These are phyloP conservation scores for Diplolepis rosae DNA, from an alignment of 2,888 invertebrate genomes.

Conservation along the genomic window DNA sequence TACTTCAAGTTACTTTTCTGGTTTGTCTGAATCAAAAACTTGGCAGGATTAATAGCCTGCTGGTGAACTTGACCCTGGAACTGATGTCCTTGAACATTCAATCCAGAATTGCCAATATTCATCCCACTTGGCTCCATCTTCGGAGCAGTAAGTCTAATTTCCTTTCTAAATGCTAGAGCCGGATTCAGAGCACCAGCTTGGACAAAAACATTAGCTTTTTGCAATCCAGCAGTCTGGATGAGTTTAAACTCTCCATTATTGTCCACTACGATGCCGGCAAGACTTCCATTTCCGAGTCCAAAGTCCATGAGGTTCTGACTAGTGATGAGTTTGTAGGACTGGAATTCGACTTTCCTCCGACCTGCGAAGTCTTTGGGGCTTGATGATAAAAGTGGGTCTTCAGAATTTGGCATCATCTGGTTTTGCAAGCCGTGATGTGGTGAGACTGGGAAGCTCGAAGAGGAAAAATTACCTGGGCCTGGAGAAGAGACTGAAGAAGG, in stretches of 20 bases:
- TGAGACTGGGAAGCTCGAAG: constrained; percentile 70
- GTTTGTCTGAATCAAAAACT: constrained; percentile 67
- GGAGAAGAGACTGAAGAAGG: constrained; percentile 71
- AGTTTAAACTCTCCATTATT: constrained; percentile 79
- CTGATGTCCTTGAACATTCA: constrained; percentile 55
- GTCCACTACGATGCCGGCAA: constrained; percentile 78
- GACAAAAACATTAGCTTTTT: constrained; percentile 70
- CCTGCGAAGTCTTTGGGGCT: constrained; percentile 85
- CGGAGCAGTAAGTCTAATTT: constrained; percentile 63
- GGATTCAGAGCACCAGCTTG: constrained; percentile 67
- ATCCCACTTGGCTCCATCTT: constrained; percentile 62
- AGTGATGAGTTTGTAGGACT: constrained; percentile 76
- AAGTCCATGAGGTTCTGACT: constrained; percentile 76
- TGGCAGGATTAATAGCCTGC: constrained; percentile 68
- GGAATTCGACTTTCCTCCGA: constrained; percentile 77
- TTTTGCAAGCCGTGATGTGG: constrained; percentile 79
- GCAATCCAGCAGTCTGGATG: constrained; percentile 76
- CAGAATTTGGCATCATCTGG: constrained; percentile 91
- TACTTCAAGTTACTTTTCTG: constrained; percentile 62
- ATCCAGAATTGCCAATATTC: constrained; percentile 51
- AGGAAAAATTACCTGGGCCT: constrained; percentile 66
- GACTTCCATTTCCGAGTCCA: constrained; percentile 75
- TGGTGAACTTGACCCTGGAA: constrained; percentile 65
- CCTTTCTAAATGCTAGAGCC: constrained; percentile 68
- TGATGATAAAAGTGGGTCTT: constrained; percentile 88